Evolutionary conservation across 1,140 invertebrate species (phyloP), one percentile per base, ranked within the genome.

Genomic region (Microplitis mediator): DNA sequence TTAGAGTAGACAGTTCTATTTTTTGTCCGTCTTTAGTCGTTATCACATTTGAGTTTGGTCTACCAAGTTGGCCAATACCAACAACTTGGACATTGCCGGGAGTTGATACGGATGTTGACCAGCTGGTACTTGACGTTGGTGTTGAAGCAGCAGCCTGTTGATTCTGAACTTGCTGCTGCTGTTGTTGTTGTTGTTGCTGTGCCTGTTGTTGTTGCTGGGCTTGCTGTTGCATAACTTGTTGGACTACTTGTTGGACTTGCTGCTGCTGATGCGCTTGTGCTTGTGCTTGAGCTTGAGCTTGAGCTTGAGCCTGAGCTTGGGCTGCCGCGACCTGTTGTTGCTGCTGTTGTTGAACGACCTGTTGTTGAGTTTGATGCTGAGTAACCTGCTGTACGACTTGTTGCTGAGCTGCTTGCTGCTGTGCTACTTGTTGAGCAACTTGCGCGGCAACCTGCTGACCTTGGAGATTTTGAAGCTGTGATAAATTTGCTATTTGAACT

Each of bases 401-500:
- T 51, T 77, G 76, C 23, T 76, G 72, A 11, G 72, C 73, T 16
- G 72, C 74, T 16, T 80, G 82, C 63, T 84, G 85, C 23, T 87
- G 85, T 2, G 84, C 85, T 60, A 86, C 84, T 76, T 86, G 84
- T 54, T 86, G 84, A 23, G 86, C 86, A 69, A 83, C 73, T 72
- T 77, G 36, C 6, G 54, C 56, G 6, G 54, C 8, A 61, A 69
- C 72, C 62, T 80, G 78, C 13, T 79, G 80, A 52, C 75, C 84
- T 75, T 87, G 84, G 51, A 88, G 81, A 83, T 89, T 88, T 87
- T 90, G 80, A 81, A 88, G 84, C 74, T 91, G 91, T 2, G 90
- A 87, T 50, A 92, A 80, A 35, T 90, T 91, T 1, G 93, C 90
- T 72, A 95, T 89, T 85, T 95, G 93, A 62, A 94, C 93, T 83